Evolutionary conservation across 2,797 vertebrate species (phyloP).

Genomic region (Syngnathus acus): DNA sequence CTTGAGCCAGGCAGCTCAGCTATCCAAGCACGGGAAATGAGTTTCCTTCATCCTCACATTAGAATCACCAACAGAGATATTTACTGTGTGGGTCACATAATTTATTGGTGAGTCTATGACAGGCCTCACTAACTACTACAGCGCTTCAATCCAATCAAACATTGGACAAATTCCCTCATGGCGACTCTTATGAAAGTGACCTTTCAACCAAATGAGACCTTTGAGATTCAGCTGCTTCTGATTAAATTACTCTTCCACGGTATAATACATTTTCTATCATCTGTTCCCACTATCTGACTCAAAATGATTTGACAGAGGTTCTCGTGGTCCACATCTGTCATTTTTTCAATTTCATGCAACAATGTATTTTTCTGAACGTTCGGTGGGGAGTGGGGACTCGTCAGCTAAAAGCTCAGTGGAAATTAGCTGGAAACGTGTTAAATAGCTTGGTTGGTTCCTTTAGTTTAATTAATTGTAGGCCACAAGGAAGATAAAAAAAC

Average conservation of each 20-base stretch:
- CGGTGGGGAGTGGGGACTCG: background rate
- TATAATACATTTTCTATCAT: background rate
- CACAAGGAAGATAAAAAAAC: background rate
- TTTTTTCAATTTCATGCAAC: background rate
- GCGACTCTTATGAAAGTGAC: constrained; percentile 4
- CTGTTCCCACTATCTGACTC: background rate
- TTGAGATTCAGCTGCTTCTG: background rate
- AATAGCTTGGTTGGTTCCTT: background rate
- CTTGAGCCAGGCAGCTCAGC: constrained; percentile 15
- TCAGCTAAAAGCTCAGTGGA: constrained; percentile 6
- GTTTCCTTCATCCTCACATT: constrained; percentile 31
- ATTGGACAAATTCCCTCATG: constrained; percentile 10
- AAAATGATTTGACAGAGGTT: background rate
- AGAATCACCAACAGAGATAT: constrained; percentile 37
- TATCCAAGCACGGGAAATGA: constrained; percentile 7
- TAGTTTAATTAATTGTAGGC: background rate
- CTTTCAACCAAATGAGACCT: constrained; percentile 1
- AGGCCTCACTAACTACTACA: constrained; percentile 10
- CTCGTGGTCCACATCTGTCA: background rate
- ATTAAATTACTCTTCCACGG: background rate
- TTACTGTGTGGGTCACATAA: constrained; percentile 47
- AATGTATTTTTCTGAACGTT: background rate
- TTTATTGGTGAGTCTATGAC: constrained; percentile 34
- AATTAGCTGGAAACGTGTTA: background rate
- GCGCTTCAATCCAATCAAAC: constrained; percentile 19